Percentiles rank a stretch among this genome's conserved stretches.
phyloP scores from a whole-genome alignment of 2,113 vertebrate genomes.

The Morphnarchus princeps region DNA sequence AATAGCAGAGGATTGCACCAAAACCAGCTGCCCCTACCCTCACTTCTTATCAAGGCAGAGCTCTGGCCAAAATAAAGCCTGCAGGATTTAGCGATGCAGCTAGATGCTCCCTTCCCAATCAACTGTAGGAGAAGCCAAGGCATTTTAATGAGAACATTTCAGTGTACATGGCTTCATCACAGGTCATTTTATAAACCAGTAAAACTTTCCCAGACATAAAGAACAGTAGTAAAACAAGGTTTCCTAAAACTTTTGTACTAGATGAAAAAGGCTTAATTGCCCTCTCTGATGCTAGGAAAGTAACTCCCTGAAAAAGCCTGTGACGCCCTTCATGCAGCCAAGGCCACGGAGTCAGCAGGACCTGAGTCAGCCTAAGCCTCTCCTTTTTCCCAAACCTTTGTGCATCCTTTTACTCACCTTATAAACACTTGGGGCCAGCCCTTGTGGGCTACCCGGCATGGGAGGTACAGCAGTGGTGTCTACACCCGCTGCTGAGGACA shows the following conservation, averaged over 20 bases:
- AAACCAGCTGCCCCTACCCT: not conserved
- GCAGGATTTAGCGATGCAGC: not conserved
- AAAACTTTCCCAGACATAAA: not conserved
- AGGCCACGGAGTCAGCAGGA: not conserved
- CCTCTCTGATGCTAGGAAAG: not conserved
- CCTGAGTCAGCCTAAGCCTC: not conserved
- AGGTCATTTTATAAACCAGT: not conserved
- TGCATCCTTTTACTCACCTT: rapidly evolving
- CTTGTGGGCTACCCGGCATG: not conserved
- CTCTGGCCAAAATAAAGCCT: not conserved
- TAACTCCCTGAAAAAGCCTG: not conserved
- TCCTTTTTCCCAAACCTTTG: not conserved
- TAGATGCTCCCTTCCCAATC: not conserved
- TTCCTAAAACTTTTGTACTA: not conserved
- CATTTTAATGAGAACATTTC: not conserved
- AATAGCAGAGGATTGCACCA: not conserved
- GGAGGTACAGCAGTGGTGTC: not conserved
- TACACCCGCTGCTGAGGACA: not conserved
- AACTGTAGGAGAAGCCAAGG: not conserved
- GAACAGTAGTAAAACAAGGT: not conserved
- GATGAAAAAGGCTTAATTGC: not conserved
- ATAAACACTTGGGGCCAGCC: no score
- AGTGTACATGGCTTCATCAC: not conserved
- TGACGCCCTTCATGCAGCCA: not conserved
- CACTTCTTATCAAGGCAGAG: not conserved